phyloP scores from a whole-genome alignment of 2,797 vertebrate species.

The Cyclura pinguis region DNA sequence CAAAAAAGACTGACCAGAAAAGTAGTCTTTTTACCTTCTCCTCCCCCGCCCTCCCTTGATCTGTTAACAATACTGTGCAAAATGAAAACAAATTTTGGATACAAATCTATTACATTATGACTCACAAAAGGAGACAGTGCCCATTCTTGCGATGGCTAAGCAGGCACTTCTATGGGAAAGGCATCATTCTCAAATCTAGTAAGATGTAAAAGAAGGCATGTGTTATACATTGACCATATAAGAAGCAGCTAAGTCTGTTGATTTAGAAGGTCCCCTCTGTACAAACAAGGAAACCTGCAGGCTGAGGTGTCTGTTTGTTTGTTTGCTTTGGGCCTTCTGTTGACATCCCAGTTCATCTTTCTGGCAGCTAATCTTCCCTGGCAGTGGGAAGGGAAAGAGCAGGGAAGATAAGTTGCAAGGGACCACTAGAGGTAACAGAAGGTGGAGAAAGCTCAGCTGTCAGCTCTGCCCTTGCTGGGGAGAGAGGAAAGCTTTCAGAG shows the following conservation, averaged over 20 bases:
- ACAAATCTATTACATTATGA: conserved; percentile 68
- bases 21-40: conserved; percentile 23
- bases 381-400: background rate
- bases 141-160: conserved; percentile 35
- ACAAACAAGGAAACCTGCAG: background rate
- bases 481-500: background rate
- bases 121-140: conserved; percentile 71
- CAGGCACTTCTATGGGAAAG: conserved; percentile 15
- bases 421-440: background rate
- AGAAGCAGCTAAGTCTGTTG: background rate
- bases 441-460: background rate
- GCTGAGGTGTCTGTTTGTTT: background rate
- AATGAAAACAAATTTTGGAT: conserved; percentile 76
- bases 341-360: conserved; percentile 13
- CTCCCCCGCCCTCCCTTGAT: conserved; percentile 51
- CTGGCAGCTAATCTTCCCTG: background rate
- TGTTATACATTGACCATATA: background rate
- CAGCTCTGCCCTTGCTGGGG: background rate
- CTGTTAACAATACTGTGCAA: conserved; percentile 73
- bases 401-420: background rate
- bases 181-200: background rate
- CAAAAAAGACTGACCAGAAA: conserved; percentile 67
- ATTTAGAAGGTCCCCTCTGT: background rate
- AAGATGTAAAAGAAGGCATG: background rate
- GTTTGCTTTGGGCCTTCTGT: background rate